These are phyloP conservation scores for Celastrina argiolus DNA, from an alignment of 2,888 invertebrate genomes.

Conservation along the genomic window DNA sequence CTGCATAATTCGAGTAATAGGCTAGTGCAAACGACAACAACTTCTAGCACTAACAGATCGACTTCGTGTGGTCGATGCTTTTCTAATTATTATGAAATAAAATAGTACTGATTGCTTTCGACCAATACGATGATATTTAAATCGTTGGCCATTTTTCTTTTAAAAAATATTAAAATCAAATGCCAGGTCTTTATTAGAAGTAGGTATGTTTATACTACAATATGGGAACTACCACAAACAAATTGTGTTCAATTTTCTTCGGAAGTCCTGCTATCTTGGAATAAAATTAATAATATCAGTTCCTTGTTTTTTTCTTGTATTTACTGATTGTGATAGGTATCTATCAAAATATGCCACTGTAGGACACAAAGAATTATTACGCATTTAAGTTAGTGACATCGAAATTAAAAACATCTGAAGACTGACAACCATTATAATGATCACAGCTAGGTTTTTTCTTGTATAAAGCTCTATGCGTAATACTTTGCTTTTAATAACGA, in stretches of 20 bases:
- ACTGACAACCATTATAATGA: background rate
- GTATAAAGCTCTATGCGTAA: background rate
- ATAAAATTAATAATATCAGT: background rate
- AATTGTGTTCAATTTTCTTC: background rate
- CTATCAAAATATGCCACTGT: background rate
- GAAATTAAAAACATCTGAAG: background rate
- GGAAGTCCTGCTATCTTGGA: background rate
- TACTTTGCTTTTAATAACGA: background rate
- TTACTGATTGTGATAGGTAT: background rate
- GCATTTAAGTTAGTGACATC: background rate
- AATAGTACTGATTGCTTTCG: background rate
- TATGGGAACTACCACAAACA: background rate
- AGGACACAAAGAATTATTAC: background rate
- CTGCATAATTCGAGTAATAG: background rate
- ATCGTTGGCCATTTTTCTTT: conserved; percentile 16
- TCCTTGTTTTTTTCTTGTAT: background rate
- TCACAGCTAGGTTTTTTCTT: background rate
- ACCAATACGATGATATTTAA: background rate
- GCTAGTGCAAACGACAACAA: background rate
- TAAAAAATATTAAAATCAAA: background rate
- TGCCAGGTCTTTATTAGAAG: background rate
- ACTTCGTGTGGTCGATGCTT: background rate
- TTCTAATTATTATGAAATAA: background rate
- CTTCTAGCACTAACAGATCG: background rate
- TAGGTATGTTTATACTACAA: background rate